Base-by-base conservation (phyloP, 2,888 invertebrate genomes). In the Aricia artaxerxes region DNA sequence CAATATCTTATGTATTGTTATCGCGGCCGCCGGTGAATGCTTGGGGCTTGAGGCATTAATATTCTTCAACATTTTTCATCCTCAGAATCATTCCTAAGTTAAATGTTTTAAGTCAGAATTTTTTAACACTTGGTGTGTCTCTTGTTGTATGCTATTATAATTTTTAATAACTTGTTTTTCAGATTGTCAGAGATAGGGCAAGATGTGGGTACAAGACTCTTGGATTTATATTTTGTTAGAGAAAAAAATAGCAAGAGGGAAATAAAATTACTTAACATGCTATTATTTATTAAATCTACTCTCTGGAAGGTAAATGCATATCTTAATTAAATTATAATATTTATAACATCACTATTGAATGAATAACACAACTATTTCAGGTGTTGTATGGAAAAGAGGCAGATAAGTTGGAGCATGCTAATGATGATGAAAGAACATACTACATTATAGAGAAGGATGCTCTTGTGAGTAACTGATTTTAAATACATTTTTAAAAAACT, bases 391-490 rank as follows among this genome's bases (percentile, higher is more conserved):
- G 99, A 1, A 98, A 98, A 87, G 99, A 99, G 94, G 99, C 99
- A 57, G 99, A 99, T 88, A 99, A 99, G 88, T 90, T 99, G 82
- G 99, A 99, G 88, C 98, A 99, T 92, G 99, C 99, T 3, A 99
- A 99, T 91, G 99, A 99, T 92, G 99, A 99, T 94, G 99, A 99
- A 87, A 96, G 97, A 82, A 99, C 98, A 0, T 99, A 99, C 92
- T 99, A 99, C 87, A 97, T 99, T 72, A 99, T 99, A 89, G 99
- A 99, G 90, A 99, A 99, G 86, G 99, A 99, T 88, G 98, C 99
- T 11, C 88, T 99, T 83, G 99, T 96, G 82, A 88, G 89, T 85
- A 64, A 64, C 11, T 49, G 49, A 9, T 9, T 38, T 38, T 38
- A 44, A 40, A 44, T 1, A 44, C 44, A 40, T 44, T 44, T 44